phyloP scores from a whole-genome alignment of 2,797 vertebrate genomes.

The Micrastur ruficollis region DNA sequence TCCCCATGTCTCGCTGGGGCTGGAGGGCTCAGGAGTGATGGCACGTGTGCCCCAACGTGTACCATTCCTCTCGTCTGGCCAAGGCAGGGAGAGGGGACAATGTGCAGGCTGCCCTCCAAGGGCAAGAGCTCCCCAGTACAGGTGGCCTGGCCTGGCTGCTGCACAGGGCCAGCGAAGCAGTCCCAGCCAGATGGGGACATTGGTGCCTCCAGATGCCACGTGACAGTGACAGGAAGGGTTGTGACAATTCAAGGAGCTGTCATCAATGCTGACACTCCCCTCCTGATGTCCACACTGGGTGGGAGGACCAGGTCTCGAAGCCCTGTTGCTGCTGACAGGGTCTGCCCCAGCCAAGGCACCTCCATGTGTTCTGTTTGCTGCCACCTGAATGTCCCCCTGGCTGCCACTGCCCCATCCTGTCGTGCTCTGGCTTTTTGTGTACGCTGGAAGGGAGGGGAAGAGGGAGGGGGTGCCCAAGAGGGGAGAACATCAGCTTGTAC shows the following conservation, averaged over 20 bases:
- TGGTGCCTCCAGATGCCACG: rapidly evolving
- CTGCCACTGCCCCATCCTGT: neutral
- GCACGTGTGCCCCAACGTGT: rapidly evolving
- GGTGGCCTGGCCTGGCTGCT: slow-evolving; percentile 7
- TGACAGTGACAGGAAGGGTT: neutral
- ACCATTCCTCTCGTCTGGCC: neutral
- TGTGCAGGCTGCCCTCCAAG: neutral
- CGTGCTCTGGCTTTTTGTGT: neutral
- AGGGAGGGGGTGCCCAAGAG: neutral
- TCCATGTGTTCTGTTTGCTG: neutral
- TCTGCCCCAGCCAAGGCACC: neutral
- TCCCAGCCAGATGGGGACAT: neutral
- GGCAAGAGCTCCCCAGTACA: neutral
- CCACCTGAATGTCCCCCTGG: neutral
- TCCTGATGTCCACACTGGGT: neutral
- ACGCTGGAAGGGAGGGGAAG: neutral
- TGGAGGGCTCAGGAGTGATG: rapidly evolving
- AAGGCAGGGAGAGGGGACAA: neutral
- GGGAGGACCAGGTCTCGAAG: neutral
- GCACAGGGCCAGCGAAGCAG: neutral
- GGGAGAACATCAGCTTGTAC: neutral
- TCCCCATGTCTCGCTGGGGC: neutral
- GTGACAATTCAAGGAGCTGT: neutral
- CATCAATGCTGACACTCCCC: rapidly evolving
- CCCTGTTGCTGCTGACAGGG: neutral